phyloP scores from a whole-genome alignment of 2,113 vertebrate species.

The Natator depressus region DNA sequence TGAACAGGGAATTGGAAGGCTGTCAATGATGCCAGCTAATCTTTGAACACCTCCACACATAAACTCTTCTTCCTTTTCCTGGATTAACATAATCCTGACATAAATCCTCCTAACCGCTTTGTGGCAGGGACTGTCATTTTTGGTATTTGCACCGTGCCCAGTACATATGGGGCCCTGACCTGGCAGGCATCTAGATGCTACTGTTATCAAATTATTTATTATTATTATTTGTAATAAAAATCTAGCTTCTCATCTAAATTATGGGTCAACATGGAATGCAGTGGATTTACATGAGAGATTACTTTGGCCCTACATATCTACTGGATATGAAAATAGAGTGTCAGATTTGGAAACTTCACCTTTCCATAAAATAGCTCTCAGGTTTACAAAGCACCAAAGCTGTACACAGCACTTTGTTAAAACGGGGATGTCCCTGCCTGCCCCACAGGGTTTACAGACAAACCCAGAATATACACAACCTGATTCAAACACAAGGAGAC shows the following conservation, averaged over 20 bases:
- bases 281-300: background rate
- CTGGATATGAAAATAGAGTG: rapidly evolving
- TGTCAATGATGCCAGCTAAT: rapidly evolving
- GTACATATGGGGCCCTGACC: rapidly evolving
- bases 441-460: background rate
- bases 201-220: background rate
- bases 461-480: rapidly evolving
- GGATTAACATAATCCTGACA: background rate
- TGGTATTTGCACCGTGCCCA: background rate
- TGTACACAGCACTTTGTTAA: background rate
- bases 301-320: background rate
- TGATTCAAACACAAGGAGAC: background rate
- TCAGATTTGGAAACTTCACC: background rate
- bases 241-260: background rate
- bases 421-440: background rate
- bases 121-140: background rate
- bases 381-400: background rate
- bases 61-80: background rate
- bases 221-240: background rate
- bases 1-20: background rate
- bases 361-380: background rate
- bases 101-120: background rate
- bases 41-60: background rate
- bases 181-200: background rate
- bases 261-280: background rate